A percentile compares a stretch with the other conserved stretches of the same genome.
These are phyloP conservation scores for Galagoides demidoff DNA, from an alignment of 2,797 vertebrate genomes.

Conservation along the genomic window DNA sequence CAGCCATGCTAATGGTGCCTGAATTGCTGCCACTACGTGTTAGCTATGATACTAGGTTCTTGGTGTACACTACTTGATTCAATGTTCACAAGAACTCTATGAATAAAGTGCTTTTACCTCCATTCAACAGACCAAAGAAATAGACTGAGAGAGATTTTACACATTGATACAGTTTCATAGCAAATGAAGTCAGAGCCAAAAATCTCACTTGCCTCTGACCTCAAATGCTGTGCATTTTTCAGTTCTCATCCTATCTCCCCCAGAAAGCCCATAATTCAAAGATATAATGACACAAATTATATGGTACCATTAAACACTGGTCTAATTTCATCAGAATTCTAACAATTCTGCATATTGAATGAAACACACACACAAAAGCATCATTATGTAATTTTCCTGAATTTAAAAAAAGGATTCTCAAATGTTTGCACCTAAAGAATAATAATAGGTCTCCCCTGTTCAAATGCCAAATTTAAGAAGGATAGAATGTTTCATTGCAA, in stretches of 20 bases:
- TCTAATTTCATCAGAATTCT: neutral
- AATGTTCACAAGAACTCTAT: neutral
- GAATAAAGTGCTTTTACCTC: neutral
- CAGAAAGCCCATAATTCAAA: neutral
- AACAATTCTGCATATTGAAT: neutral
- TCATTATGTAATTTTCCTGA: neutral
- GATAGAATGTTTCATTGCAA: neutral
- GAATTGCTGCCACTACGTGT: too few relatives aligned
- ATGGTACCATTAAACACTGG: neutral
- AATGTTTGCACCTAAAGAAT: neutral
- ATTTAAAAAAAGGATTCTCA: neutral
- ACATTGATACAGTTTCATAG: neutral
- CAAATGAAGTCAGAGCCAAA: neutral
- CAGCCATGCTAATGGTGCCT: neutral
- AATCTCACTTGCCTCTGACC: neutral
- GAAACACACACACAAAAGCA: neutral
- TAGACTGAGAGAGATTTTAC: neutral
- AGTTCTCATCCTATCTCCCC: neutral
- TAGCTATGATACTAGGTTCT: neutral
- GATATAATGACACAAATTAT: neutral
- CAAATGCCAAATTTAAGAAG: neutral
- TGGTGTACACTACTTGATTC: neutral
- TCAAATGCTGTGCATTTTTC: neutral
- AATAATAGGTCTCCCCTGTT: neutral
- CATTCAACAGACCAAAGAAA: neutral